Evolutionary conservation across 2,888 invertebrate species (phyloP), one percentile per base, ranked within the genome.

Genomic region (Netelia inedita): DNA sequence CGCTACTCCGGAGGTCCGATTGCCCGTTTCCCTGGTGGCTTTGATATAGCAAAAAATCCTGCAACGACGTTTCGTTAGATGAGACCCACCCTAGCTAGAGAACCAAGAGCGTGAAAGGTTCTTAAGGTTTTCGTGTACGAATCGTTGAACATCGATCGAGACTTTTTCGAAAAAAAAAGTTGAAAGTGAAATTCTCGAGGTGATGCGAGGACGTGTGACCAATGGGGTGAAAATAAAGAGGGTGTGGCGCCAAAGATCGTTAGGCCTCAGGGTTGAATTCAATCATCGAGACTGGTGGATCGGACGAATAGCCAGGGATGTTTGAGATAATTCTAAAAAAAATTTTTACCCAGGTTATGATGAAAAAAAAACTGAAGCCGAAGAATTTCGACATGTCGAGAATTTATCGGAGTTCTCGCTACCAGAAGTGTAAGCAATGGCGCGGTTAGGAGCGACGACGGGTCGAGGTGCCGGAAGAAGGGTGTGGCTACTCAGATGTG

Each of bases 391-490:
- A 78, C 55, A 76, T 66, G 73, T 43, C 41, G 59, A 78, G 50
- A 50, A 72, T 66, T 65, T 46, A 72, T 59, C 65, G 46, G 16
- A 46, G 57, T 71, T 78, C 41, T 28, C 74, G 72, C 75, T 59
- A 75, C 72, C 23, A 63, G 69, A 61, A 78, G 16, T 21, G 23
- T 73, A 61, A 28, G 46, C 66, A 28, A 23, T 53, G 53, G 66
- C 74, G 21, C 61, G 68, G 72, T 53, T 75, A 21, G 53, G 63
- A 83, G 73, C 80, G 35, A 57, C 55, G 76, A 82, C 72, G 76
- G 35, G 63, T 50, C 35, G 74, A 89, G 88, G 88, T 90, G 89
- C 90, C 89, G 88, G 91, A 90, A 90, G 88, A 88, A 88, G 87
- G 90, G 90, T 89, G 90, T 87, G 90, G 90, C 83, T 85, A 65